Evolutionary conservation across 2,888 invertebrate species (phyloP).

Genomic region (Drosophila neonasuta): DNA sequence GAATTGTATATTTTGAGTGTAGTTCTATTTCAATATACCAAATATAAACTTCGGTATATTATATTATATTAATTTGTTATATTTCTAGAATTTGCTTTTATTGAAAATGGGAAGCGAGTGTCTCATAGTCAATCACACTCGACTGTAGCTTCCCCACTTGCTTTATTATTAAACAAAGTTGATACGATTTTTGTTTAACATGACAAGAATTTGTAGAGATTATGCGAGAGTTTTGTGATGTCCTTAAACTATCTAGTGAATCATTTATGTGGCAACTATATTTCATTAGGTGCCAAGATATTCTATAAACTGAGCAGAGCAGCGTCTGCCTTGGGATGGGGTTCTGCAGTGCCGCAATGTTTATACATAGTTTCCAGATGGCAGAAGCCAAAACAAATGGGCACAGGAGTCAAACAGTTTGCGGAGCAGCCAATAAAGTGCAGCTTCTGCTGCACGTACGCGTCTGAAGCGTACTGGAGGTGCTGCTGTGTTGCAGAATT

Average conservation of each 20-base stretch:
- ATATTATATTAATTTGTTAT: no score
- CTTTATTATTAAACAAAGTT: no score
- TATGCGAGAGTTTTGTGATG: no score
- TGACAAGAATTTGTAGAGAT: no score
- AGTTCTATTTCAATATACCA: no score
- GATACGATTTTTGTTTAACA: no score
- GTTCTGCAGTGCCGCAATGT: conserved; percentile 28
- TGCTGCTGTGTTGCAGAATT: conserved; percentile 1
- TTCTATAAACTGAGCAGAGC: background rate
- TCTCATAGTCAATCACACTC: no score
- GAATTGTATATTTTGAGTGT: no score
- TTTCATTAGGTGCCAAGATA: background rate
- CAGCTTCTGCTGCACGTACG: conserved; percentile 47
- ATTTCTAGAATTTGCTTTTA: no score
- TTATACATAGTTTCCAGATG: conserved; percentile 18
- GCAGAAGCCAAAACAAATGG: conserved; percentile 22
- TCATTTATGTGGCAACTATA: background rate
- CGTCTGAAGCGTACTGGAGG: background rate
- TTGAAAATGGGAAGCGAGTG: no score
- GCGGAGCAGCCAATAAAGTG: conserved; percentile 17
- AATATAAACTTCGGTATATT: no score
- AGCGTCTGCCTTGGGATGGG: conserved; percentile 1
- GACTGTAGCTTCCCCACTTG: no score
- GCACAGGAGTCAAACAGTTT: conserved; percentile 20
- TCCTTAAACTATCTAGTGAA: background rate